phyloP scores from a whole-genome alignment of 2,888 invertebrate genomes.

The Hemaris fuciformis region DNA sequence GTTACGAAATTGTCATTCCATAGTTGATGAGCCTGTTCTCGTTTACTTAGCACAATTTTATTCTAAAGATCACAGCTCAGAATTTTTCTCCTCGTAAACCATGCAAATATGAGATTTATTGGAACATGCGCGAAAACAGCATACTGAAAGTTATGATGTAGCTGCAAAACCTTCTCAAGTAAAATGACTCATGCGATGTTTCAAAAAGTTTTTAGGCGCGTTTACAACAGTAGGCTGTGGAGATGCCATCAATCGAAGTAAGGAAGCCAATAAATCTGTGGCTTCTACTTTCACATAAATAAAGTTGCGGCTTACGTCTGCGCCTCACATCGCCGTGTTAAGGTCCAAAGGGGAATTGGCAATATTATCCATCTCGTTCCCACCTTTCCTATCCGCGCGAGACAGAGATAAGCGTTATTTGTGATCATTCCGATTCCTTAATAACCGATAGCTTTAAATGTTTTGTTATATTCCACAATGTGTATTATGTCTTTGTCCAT shows the following conservation, averaged over 20 bases:
- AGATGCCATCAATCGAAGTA: conserved; percentile 56
- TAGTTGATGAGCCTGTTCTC: too few species aligned
- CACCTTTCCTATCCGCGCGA: conserved; percentile 43
- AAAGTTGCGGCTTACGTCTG: conserved; percentile 49
- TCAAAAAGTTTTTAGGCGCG: conserved; percentile 30
- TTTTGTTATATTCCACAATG: conserved; percentile 33
- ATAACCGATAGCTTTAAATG: conserved; percentile 40
- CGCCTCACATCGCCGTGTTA: conserved; percentile 54
- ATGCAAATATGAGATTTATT: too few species aligned
- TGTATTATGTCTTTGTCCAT: conserved; percentile 14
- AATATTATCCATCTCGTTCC: conserved; percentile 39
- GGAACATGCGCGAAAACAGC: neutral
- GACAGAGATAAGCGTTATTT: conserved; percentile 52
- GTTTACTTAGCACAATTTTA: too few species aligned
- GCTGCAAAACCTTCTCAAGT: neutral
- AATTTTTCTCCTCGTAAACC: too few species aligned
- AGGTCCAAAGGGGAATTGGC: conserved; percentile 52
- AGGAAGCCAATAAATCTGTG: conserved; percentile 69
- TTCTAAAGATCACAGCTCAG: too few species aligned
- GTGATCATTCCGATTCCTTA: conserved; percentile 49
- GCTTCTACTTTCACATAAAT: conserved; percentile 63
- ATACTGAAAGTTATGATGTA: neutral
- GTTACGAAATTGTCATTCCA: too few species aligned
- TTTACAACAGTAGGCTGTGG: conserved; percentile 50
- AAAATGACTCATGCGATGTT: conserved; percentile 6